These are phyloP conservation scores for Chironomus striatipennis DNA, from an alignment of 1,140 invertebrate species.

Conservation along the genomic window DNA sequence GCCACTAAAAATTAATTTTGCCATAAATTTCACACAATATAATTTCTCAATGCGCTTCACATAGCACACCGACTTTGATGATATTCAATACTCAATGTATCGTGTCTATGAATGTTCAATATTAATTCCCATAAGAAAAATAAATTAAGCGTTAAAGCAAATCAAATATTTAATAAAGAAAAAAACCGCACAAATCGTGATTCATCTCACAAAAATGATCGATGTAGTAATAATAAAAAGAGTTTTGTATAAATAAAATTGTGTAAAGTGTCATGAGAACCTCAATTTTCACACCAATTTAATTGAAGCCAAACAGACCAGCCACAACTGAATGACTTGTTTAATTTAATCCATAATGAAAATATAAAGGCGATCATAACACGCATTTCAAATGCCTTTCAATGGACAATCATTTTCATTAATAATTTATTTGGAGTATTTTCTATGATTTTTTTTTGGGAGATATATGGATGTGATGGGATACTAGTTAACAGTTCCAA, in stretches of 20 bases:
- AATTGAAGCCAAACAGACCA: not conserved
- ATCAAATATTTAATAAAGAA: conserved; percentile 4
- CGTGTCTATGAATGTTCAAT: too few species aligned
- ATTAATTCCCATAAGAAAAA: conserved; percentile 6
- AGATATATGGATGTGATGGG: not conserved
- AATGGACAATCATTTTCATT: conserved; percentile 3
- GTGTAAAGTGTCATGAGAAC: conserved; percentile 19
- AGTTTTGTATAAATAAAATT: not conserved
- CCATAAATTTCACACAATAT: too few species aligned
- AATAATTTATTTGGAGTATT: conserved; percentile 19
- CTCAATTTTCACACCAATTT: conserved; percentile 17
- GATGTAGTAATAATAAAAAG: not conserved
- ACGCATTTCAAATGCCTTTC: conserved; percentile 20
- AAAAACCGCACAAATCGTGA: conserved; percentile 6
- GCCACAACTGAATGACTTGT: not conserved
- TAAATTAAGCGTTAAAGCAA: not conserved
- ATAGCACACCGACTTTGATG: too few species aligned
- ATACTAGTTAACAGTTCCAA: too few species aligned
- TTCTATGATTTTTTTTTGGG: not conserved
- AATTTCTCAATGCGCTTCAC: too few species aligned
- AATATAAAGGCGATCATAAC: not conserved
- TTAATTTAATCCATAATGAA: not conserved
- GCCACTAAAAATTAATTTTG: too few species aligned
- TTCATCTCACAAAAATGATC: not conserved
- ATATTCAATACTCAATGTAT: too few species aligned